Evolutionary conservation across 2,888 invertebrate species (phyloP).

Genomic region (Sarcophaga carnaria): DNA sequence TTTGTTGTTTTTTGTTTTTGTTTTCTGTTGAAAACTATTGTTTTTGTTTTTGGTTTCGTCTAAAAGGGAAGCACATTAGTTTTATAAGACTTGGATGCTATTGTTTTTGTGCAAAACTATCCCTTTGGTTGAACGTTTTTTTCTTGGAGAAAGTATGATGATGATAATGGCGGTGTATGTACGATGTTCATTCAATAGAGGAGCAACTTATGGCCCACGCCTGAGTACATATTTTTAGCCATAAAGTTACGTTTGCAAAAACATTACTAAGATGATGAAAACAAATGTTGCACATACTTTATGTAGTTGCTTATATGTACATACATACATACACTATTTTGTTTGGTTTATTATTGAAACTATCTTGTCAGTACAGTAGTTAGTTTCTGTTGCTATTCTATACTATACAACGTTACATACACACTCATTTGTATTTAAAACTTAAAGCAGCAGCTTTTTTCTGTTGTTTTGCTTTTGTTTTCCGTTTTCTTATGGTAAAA

Average conservation of each 20-base stretch:
- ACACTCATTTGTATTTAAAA: too few species aligned
- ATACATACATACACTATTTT: background rate
- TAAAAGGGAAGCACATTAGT: slow-evolving; percentile 1
- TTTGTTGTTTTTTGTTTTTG: background rate
- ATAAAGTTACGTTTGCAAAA: slow-evolving; percentile 38
- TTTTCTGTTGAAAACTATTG: background rate
- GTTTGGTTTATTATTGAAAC: slow-evolving; percentile 42
- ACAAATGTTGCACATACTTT: background rate
- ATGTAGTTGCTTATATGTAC: background rate
- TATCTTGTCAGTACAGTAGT: slow-evolving; percentile 59
- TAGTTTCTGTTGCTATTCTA: background rate
- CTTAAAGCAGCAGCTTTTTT: slow-evolving; percentile 38
- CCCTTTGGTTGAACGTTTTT: slow-evolving; percentile 49
- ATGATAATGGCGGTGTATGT: background rate
- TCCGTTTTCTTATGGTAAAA: slow-evolving; percentile 45
- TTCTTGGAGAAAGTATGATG: slow-evolving; percentile 44
- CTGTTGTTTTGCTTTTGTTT: slow-evolving; percentile 37
- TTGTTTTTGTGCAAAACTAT: slow-evolving; percentile 22
- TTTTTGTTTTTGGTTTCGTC: background rate
- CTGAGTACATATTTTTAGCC: slow-evolving; percentile 51
- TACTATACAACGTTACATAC: background rate
- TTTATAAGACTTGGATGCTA: slow-evolving; percentile 14
- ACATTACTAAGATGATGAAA: slow-evolving; percentile 35
- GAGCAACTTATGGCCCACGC: slow-evolving; percentile 62
- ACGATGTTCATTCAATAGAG: background rate